phyloP scores from a whole-genome alignment of 2,888 invertebrate genomes.

The Thera britannica region DNA sequence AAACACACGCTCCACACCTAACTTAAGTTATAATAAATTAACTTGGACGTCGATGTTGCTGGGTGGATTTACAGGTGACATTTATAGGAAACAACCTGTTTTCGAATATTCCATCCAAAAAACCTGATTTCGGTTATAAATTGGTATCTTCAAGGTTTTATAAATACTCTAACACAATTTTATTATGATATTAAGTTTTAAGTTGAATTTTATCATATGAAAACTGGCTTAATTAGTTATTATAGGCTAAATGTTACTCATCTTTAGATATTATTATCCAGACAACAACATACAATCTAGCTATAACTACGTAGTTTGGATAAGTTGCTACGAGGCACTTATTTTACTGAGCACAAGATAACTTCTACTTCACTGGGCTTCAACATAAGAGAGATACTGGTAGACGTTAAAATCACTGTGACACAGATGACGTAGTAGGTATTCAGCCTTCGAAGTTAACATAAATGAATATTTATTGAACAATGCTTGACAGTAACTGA shows the following conservation, averaged over 20 bases:
- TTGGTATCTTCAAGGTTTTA: conserved; percentile 1
- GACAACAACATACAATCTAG: neutral
- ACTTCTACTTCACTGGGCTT: neutral
- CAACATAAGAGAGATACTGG: conserved; percentile 8
- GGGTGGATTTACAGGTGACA: neutral
- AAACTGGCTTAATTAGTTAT: neutral
- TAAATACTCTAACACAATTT: neutral
- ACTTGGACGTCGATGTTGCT: too few species aligned
- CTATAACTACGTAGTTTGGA: too few species aligned
- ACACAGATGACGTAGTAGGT: conserved; percentile 50
- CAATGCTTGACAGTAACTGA: conserved; percentile 45
- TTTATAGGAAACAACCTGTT: conserved; percentile 14
- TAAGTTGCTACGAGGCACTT: too few species aligned
- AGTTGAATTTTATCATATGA: neutral
- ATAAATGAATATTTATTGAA: conserved; percentile 65
- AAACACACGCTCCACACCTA: too few species aligned
- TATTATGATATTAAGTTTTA: neutral
- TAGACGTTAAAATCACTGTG: conserved; percentile 51
- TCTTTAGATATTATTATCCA: neutral
- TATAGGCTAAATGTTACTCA: neutral
- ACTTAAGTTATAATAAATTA: too few species aligned
- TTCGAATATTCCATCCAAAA: conserved; percentile 8
- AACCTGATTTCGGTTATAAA: neutral
- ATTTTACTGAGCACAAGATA: too few species aligned
- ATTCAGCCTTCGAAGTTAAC: conserved; percentile 58